These are phyloP conservation scores for Picathartes gymnocephalus DNA, from an alignment of 2,113 vertebrate species.

Conservation along the genomic window DNA sequence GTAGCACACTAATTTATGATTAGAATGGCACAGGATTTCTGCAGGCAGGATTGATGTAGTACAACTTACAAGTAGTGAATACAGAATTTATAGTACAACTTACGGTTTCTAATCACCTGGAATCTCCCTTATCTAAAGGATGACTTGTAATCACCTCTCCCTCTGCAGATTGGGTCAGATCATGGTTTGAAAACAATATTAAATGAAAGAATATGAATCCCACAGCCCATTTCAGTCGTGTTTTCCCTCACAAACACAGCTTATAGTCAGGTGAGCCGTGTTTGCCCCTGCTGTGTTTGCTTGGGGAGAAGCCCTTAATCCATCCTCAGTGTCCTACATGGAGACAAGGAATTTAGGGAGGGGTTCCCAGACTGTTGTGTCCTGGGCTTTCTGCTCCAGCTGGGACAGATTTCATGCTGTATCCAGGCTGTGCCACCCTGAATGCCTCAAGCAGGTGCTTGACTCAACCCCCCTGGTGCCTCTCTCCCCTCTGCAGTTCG, in stretches of 20 bases:
- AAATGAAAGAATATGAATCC: not conserved
- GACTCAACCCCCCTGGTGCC: not conserved
- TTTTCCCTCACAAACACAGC: not conserved
- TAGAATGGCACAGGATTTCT: not conserved
- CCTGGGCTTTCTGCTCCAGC: not conserved
- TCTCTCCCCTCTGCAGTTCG: slow-evolving; percentile 77
- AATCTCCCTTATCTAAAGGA: not conserved
- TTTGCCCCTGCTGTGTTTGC: not conserved
- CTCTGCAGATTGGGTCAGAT: not conserved
- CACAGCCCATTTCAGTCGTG: not conserved
- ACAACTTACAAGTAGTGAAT: not conserved
- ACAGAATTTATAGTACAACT: not conserved
- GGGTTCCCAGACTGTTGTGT: not conserved
- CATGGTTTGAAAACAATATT: not conserved
- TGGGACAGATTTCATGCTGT: not conserved
- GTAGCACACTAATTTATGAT: not conserved
- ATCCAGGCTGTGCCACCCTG: not conserved
- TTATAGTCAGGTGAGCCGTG: not conserved
- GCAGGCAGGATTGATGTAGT: not conserved
- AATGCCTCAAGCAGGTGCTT: not conserved
- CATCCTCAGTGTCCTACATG: not conserved
- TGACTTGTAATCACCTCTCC: not conserved
- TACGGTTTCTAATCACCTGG: not conserved
- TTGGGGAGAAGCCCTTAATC: not conserved
- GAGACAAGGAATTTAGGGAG: not conserved